These are phyloP conservation scores for Drosophila ezoana DNA, from an alignment of 2,888 invertebrate species.

Conservation along the genomic window DNA sequence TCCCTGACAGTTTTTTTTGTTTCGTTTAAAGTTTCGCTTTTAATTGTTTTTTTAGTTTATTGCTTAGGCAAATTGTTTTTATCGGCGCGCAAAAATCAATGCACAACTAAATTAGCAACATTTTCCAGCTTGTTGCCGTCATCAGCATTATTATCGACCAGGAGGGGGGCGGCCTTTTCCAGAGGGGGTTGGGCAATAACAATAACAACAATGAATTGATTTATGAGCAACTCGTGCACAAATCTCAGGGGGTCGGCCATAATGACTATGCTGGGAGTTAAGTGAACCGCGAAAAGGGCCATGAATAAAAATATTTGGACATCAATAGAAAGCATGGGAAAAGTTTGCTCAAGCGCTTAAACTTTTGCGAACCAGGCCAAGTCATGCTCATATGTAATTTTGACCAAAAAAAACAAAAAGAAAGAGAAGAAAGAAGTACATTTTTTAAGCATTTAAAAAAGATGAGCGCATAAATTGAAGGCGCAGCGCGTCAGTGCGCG, in stretches of 20 bases:
- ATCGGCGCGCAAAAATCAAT: slow-evolving; percentile 36
- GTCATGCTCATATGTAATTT: slow-evolving; percentile 12
- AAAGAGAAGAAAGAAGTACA: not conserved
- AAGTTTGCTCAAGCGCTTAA: slow-evolving; percentile 45
- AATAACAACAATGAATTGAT: slow-evolving; percentile 79
- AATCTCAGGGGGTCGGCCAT: slow-evolving; percentile 62
- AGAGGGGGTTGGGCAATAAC: slow-evolving; percentile 22
- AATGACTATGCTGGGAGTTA: slow-evolving; percentile 76
- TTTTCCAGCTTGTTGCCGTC: slow-evolving; percentile 81
- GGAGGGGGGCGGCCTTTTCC: not conserved
- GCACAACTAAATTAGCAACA: slow-evolving; percentile 66
- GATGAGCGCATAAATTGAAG: slow-evolving; percentile 67
- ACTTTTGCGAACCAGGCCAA: slow-evolving; percentile 42
- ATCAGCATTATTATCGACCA: slow-evolving; percentile 44
- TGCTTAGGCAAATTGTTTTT: slow-evolving; percentile 57
- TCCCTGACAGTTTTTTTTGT: slow-evolving; percentile 2
- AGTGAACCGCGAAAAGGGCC: slow-evolving; percentile 84
- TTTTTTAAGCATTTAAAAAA: slow-evolving; percentile 52
- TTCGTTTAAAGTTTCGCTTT: not conserved
- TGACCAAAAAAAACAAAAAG: slow-evolving; percentile 14
- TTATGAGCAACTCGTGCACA: slow-evolving; percentile 80
- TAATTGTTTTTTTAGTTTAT: slow-evolving; percentile 42
- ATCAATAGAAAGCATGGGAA: slow-evolving; percentile 70
- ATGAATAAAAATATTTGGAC: slow-evolving; percentile 84
- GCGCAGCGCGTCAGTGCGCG: slow-evolving; percentile 69